A percentile compares a stretch with the other conserved stretches of the same genome.
Conservation (phyloP, 2,797 vertebrate species). For the Trematomus bernacchii region DNA sequence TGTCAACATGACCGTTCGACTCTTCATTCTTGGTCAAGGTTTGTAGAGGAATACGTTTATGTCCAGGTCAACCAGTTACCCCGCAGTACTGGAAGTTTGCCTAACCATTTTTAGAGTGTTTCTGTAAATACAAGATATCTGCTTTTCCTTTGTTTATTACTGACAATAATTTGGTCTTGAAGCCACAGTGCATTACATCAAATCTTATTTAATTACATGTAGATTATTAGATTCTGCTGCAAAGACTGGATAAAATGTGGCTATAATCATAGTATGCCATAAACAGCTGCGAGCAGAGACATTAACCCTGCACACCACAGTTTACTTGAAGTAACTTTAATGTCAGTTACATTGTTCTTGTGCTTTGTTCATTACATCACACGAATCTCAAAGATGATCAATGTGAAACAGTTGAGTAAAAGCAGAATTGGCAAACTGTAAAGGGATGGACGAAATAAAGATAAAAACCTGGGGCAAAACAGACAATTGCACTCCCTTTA, state of each 20-base stretch:
- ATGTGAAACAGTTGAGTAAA: neutral
- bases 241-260: neutral
- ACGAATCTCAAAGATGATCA: neutral
- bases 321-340: constrained; percentile 19
- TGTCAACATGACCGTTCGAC: constrained; percentile 94
- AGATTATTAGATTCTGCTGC: neutral
- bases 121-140: neutral
- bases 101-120: neutral
- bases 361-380: constrained; percentile 23
- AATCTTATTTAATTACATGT: neutral
- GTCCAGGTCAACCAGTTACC: neutral
- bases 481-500: neutral
- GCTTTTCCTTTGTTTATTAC: neutral
- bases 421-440: neutral
- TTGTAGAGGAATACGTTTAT: constrained; percentile 25
- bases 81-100: too few species aligned
- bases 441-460: neutral
- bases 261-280: neutral
- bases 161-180: neutral
- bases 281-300: constrained; percentile 9
- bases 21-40: constrained; percentile 94
- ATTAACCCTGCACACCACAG: neutral
- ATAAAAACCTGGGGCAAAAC: neutral
- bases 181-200: too few species aligned
- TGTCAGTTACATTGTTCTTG: neutral